phyloP scores from a whole-genome alignment of 1,140 invertebrate genomes.

The Brachionus paranguensis region DNA sequence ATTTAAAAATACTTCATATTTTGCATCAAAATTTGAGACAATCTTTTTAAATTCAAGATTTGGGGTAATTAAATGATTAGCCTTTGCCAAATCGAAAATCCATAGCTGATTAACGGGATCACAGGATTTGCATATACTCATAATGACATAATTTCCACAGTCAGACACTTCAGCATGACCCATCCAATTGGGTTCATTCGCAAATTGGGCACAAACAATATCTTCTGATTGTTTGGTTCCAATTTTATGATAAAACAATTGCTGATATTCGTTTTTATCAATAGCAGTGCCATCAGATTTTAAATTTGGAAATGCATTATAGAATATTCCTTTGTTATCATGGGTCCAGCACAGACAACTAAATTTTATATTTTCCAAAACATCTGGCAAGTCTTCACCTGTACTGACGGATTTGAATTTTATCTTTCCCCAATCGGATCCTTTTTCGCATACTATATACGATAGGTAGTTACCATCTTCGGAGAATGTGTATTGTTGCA shows the following conservation, averaged over 20 bases:
- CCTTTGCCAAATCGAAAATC: slow-evolving; percentile 64
- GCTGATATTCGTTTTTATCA: slow-evolving; percentile 76
- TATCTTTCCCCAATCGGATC: slow-evolving; percentile 40
- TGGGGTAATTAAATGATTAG: slow-evolving; percentile 45
- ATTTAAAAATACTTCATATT: slow-evolving; percentile 71
- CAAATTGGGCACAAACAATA: slow-evolving; percentile 80
- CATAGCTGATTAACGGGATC: slow-evolving; percentile 76
- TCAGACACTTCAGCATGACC: slow-evolving; percentile 76
- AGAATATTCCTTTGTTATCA: slow-evolving; percentile 89
- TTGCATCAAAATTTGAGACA: slow-evolving; percentile 81
- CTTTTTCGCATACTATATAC: slow-evolving; percentile 72
- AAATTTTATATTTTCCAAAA: slow-evolving; percentile 83
- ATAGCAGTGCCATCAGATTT: slow-evolving; percentile 85
- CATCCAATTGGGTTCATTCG: slow-evolving; percentile 81
- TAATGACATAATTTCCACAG: slow-evolving; percentile 79
- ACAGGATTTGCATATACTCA: slow-evolving; percentile 73
- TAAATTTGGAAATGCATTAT: slow-evolving; percentile 73
- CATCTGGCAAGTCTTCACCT: slow-evolving; percentile 78
- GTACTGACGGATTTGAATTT: slow-evolving; percentile 54
- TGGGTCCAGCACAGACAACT: slow-evolving; percentile 85
- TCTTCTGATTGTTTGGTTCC: slow-evolving; percentile 81
- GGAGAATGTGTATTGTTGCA: slow-evolving; percentile 73
- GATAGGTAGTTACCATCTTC: slow-evolving; percentile 82
- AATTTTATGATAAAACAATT: slow-evolving; percentile 83
- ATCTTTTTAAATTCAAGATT: slow-evolving; percentile 61